Evolutionary conservation across 2,888 invertebrate species (phyloP), one percentile per base, ranked within the genome.

Genomic region (Xanthorhoe spadicearia): DNA sequence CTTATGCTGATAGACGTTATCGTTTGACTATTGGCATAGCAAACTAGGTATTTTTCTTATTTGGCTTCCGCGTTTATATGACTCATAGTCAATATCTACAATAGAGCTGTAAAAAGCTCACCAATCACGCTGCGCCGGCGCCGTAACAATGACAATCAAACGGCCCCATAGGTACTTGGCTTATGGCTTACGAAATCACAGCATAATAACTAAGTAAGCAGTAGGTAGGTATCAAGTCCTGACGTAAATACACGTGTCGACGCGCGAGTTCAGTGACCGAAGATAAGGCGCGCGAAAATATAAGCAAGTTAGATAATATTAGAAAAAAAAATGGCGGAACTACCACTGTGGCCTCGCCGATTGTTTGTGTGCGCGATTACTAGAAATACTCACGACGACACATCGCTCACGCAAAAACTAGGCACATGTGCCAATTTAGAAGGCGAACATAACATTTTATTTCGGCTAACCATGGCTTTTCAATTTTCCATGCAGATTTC

Each of bases 221-320:
- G 0, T 46, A 57, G 9, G 46, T 49, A 51, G 49, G 53, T 50
- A 49, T 51, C 18, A 19, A 52, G 49, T 52, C 13, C 55, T 52
- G 54, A 59, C 61, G 56, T 35, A 32, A 28, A 54, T 0, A 78
- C 86, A 85, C 84, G 87, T 85, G 87, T 77, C 75, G 70, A 63
- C 68, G 60, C 66, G 72, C 76, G 76, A 77, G 86, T 83, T 88
- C 81, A 85, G 84, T 75, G 88, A 87, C 87, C 89, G 77, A 77
- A 77, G 90, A 90, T 90, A 91, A 90, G 85, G 80, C 81, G 82
- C 84, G 87, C 89, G 79, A 89, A 90, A 90, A 88, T 84, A 86
- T 83, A 82, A 70, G 74, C 83, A 80, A 81, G 80, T 89, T 89
- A 89, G 88, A 90, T 90, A 90, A 90, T 90, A 90, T 90, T 91